Conservation (phyloP, 2,113 vertebrate species). For the Dasyurus viverrinus region DNA sequence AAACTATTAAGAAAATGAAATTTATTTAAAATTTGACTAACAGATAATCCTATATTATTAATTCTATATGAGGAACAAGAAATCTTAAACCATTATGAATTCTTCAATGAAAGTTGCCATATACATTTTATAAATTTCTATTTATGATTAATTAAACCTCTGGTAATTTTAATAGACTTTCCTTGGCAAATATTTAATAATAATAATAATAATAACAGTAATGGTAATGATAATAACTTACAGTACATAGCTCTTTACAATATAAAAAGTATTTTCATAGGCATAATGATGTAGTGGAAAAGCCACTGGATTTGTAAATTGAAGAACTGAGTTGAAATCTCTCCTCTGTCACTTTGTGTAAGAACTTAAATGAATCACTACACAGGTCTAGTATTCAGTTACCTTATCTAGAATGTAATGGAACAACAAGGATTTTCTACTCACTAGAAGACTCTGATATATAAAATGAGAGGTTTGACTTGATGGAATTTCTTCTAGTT, state of each 20-base stretch:
- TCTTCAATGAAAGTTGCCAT: neutral
- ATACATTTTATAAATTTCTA: neutral
- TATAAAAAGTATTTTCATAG: neutral
- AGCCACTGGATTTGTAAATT: neutral
- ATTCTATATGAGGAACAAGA: neutral
- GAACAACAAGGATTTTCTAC: neutral
- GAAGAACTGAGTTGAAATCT: neutral
- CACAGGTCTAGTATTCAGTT: neutral
- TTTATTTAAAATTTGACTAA: neutral
- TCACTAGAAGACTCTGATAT: neutral
- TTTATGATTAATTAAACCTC: neutral
- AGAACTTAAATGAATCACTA: neutral
- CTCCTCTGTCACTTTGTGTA: neutral
- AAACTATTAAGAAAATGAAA: slow-evolving; percentile 26
- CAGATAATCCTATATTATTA: neutral
- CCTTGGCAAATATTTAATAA: neutral
- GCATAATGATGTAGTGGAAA: neutral
- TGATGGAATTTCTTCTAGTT: neutral
- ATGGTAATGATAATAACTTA: neutral
- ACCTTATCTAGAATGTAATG: neutral
- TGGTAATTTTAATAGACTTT: neutral
- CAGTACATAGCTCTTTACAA: neutral
- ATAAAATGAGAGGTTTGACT: neutral
- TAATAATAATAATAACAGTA: neutral
- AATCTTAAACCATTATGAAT: neutral